Conservation (phyloP, 53 echinoderm and acorn worm species). For the Temnopleurus reevesii region DNA sequence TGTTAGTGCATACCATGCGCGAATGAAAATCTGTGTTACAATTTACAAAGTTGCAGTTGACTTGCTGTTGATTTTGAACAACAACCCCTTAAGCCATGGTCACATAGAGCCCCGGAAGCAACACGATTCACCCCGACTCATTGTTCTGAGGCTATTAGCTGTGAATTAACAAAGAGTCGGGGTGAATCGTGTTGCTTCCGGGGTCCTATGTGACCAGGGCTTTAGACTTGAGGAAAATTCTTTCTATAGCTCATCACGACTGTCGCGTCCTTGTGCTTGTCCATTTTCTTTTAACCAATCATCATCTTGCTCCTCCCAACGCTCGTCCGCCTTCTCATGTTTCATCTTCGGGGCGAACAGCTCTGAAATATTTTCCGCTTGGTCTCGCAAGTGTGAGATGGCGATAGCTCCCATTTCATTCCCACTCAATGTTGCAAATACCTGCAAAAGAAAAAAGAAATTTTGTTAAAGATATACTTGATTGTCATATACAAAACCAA, state of each 20-base stretch:
- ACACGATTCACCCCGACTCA: no score
- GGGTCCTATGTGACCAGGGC: no score
- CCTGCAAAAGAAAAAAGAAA: not conserved
- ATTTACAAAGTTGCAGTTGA: no score
- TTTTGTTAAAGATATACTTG: not conserved
- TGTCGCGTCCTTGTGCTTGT: not conserved
- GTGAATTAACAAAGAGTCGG: no score
- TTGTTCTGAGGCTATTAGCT: no score
- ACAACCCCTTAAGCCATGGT: no score
- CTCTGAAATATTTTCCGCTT: not conserved
- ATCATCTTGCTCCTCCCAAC: not conserved
- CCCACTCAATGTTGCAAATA: not conserved
- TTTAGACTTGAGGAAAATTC: no score
- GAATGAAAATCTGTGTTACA: no score
- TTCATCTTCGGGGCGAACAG: constrained; percentile 47
- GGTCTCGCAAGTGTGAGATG: not conserved
- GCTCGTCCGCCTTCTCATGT: not conserved
- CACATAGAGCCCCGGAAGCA: no score
- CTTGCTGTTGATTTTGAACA: no score
- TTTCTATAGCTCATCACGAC: constrained; percentile 17
- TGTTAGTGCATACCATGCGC: no score
- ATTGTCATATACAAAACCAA: not conserved
- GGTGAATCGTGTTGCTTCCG: no score
- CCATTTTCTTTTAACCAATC: not conserved
- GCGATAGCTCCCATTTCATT: not conserved